A percentile compares a stretch with the other conserved stretches of the same genome.
phyloP scores from a whole-genome alignment of 2,797 vertebrate species.

The Gephyroberyx darwinii region DNA sequence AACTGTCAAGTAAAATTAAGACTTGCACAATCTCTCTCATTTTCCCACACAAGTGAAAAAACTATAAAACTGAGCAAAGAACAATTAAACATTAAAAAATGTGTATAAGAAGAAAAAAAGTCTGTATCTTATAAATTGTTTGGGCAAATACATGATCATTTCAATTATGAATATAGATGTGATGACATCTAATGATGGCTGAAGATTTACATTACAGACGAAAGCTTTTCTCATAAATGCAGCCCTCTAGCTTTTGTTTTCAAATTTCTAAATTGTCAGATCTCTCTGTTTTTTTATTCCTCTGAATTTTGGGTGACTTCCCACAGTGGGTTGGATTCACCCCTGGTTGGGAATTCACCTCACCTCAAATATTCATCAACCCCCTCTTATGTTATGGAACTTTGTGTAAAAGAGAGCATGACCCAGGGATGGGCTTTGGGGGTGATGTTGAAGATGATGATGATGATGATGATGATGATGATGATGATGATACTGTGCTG shows the following conservation, averaged over 20 bases:
- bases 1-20: not conserved
- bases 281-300: constrained; percentile 6
- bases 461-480: too few relatives aligned
- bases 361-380: not conserved
- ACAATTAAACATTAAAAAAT: not conserved
- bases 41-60: not conserved
- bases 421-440: too few relatives aligned
- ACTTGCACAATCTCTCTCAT: not conserved
- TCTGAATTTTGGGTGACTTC: constrained; percentile 47
- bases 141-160: too few relatives aligned
- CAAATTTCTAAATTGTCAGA: not conserved
- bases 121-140: too few relatives aligned
- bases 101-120: not conserved
- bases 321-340: constrained; percentile 2
- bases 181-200: not conserved
- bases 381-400: not conserved
- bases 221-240: not conserved
- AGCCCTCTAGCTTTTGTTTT: not conserved
- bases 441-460: too few relatives aligned
- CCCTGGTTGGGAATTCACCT: constrained; percentile 48
- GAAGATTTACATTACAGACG: not conserved
- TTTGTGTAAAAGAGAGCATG: constrained; percentile 29
- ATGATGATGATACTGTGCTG: too few relatives aligned
- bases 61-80: not conserved
- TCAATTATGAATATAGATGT: too few relatives aligned